phyloP scores from a whole-genome alignment of 2,888 invertebrate species.

The Laspeyria flexula region DNA sequence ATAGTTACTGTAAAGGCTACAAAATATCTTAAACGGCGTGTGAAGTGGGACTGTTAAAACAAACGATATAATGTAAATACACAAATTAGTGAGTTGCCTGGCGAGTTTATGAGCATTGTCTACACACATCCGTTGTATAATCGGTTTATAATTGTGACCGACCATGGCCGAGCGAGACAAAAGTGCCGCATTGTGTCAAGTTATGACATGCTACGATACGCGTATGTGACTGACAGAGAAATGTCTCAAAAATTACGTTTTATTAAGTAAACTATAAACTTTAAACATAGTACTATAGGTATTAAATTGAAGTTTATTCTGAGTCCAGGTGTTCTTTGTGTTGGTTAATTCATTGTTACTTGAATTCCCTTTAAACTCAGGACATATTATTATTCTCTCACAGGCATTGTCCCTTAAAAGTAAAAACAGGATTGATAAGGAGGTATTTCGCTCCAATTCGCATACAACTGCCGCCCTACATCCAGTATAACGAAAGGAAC shows the following conservation, averaged over 20 bases:
- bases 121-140: constrained; percentile 53
- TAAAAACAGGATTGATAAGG: too few species aligned
- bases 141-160: constrained; percentile 63
- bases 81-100: constrained; percentile 24
- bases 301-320: too few species aligned
- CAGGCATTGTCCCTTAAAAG: too few species aligned
- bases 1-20: neutral
- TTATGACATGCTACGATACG: constrained; percentile 33
- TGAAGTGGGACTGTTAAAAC: constrained; percentile 38
- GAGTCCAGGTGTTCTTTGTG: too few species aligned
- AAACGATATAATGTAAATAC: constrained; percentile 35
- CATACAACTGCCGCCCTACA: too few species aligned
- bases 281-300: too few species aligned
- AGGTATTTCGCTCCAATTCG: too few species aligned
- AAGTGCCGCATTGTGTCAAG: constrained; percentile 38
- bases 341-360: too few species aligned
- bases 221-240: constrained; percentile 6
- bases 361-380: too few species aligned
- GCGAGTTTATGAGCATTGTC: constrained; percentile 40
- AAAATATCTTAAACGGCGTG: constrained; percentile 21
- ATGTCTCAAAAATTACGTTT: constrained; percentile 7
- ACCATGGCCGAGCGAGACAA: constrained; percentile 44
- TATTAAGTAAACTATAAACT: too few species aligned
- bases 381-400: too few species aligned
- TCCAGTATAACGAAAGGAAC: too few species aligned